Conservation (phyloP, 2,797 vertebrate genomes). For the Pseudochromis fuscus region DNA sequence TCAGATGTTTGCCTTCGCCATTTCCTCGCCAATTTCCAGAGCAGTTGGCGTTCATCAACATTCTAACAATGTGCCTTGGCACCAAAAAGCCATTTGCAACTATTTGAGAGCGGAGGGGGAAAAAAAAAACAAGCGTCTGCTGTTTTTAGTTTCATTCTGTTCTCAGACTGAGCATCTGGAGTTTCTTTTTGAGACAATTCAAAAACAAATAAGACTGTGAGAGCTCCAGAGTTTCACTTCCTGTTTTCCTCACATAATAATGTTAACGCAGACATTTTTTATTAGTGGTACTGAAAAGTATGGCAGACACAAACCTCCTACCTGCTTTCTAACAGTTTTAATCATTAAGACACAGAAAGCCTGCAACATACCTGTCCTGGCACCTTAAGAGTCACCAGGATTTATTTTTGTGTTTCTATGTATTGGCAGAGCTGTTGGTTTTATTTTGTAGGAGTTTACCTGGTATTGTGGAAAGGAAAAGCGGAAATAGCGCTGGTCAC, state of each 20-base stretch:
- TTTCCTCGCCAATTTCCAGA: conserved; percentile 75
- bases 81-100: conserved; percentile 77
- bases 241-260: background rate
- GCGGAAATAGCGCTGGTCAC: too few relatives aligned
- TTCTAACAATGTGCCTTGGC: conserved; percentile 82
- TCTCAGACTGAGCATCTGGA: conserved; percentile 79
- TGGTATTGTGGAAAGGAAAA: too few relatives aligned
- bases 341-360: conserved; percentile 46
- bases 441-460: too few relatives aligned
- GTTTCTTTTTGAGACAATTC: conserved; percentile 71
- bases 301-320: conserved; percentile 4
- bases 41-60: conserved; percentile 79
- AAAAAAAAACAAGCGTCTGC: conserved; percentile 69
- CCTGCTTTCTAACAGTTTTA: conserved; percentile 30
- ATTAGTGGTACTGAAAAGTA: too few relatives aligned
- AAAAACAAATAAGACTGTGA: conserved; percentile 77
- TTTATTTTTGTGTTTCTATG: too few relatives aligned
- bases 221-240: conserved; percentile 56
- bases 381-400: too few relatives aligned
- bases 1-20: conserved; percentile 77
- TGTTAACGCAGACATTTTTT: conserved; percentile 11
- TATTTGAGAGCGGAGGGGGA: conserved; percentile 61
- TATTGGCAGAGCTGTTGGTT: too few relatives aligned
- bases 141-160: conserved; percentile 76
- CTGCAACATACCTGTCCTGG: too few relatives aligned